phyloP scores from a whole-genome alignment of 2,797 vertebrate genomes.

The Vespertilio murinus region DNA sequence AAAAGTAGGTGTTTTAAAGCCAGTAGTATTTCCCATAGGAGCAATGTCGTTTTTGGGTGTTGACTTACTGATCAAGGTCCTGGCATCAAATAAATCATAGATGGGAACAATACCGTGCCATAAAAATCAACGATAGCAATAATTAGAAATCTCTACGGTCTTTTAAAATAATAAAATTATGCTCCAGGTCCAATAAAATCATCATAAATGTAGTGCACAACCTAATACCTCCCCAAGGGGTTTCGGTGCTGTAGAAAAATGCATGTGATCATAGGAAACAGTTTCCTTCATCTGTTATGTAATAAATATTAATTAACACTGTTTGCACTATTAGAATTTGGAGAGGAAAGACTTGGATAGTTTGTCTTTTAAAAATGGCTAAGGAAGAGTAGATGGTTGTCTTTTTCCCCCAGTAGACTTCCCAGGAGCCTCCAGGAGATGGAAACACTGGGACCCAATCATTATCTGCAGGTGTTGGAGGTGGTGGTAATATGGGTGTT shows the following conservation, averaged over 20 bases:
- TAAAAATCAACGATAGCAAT: constrained; percentile 46
- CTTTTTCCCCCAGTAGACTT: neutral
- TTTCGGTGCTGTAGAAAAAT: neutral
- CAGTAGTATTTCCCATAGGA: neutral
- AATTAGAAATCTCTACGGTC: neutral
- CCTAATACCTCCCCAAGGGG: neutral
- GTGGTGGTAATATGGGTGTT: neutral
- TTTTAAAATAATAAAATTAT: constrained; percentile 42
- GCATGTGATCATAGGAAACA: neutral
- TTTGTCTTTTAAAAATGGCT: neutral
- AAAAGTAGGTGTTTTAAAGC: constrained; percentile 28
- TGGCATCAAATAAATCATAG: constrained; percentile 42
- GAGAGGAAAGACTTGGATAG: neutral
- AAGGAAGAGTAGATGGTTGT: neutral
- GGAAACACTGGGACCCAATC: neutral
- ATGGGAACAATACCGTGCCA: neutral
- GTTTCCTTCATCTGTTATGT: neutral
- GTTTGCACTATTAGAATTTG: constrained; percentile 24
- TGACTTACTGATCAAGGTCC: constrained; percentile 33
- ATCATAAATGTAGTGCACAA: neutral
- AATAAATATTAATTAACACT: constrained; percentile 23
- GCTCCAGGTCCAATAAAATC: constrained; percentile 10
- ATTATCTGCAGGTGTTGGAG: neutral
- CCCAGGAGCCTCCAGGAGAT: neutral
- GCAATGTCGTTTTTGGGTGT: constrained; percentile 36